Evolutionary conservation across 2,797 vertebrate species (phyloP).

Genomic region (Microctenopoma stevenorrisi): DNA sequence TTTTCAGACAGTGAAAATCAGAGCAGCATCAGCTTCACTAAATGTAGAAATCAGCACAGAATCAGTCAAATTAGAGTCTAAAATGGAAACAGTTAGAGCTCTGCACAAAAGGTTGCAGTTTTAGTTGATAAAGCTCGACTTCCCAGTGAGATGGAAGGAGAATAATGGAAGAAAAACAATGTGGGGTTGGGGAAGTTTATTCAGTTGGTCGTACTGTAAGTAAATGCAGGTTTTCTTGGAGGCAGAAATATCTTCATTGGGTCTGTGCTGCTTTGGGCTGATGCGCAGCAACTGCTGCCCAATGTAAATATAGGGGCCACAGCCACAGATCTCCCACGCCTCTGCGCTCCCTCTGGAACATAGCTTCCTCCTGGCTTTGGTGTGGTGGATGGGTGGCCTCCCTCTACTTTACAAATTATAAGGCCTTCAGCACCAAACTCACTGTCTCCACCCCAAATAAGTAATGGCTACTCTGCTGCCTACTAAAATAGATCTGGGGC

Average conservation of each 20-base stretch:
- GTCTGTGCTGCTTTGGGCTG: conserved; percentile 61
- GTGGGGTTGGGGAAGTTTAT: conserved; percentile 31
- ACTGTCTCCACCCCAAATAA: conserved; percentile 84
- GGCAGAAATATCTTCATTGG: conserved; percentile 66
- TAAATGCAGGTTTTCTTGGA: conserved; percentile 55
- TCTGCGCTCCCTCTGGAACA: conserved; percentile 69
- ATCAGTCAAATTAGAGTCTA: conserved; percentile 8
- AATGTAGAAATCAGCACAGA: conserved; percentile 46
- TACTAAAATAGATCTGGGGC: conserved; percentile 80
- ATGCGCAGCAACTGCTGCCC: conserved; percentile 71
- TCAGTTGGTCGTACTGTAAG: conserved; percentile 17
- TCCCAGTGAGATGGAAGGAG: conserved; percentile 10
- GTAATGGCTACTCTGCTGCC: conserved; percentile 77
- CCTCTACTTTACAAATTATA: conserved; percentile 83
- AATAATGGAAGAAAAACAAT: conserved; percentile 29
- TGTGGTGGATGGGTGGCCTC: conserved; percentile 83
- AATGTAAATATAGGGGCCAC: conserved; percentile 82
- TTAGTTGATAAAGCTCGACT: conserved; percentile 16
- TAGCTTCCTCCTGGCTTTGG: conserved; percentile 78
- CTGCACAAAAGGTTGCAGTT: not conserved
- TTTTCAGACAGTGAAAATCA: not conserved
- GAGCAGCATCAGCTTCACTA: conserved; percentile 37
- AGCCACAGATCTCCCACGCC: conserved; percentile 79
- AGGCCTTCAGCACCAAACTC: conserved; percentile 74
- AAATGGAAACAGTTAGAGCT: conserved; percentile 21